Evolutionary conservation across 1,140 invertebrate genomes (phyloP).

Genomic region (Ostrea edulis): DNA sequence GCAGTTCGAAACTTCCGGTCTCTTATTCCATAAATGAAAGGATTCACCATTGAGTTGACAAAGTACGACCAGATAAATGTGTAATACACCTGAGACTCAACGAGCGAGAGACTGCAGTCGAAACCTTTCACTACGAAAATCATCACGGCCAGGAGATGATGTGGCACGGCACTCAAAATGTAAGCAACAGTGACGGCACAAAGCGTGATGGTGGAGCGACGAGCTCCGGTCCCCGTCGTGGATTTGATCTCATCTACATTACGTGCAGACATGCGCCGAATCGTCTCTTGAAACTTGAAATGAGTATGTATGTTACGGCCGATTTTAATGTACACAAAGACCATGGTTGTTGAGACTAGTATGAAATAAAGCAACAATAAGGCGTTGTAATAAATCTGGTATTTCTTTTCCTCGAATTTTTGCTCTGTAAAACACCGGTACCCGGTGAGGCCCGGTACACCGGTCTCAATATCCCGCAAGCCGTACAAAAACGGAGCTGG

Average conservation of each 20-base stretch:
- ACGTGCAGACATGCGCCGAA: slow-evolving; percentile 45
- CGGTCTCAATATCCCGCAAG: slow-evolving; percentile 44
- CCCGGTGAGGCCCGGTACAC: slow-evolving; percentile 55
- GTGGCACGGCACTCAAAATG: slow-evolving; percentile 53
- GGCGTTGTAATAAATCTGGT: slow-evolving; percentile 54
- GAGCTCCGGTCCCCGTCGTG: slow-evolving; percentile 24
- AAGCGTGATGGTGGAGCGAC: slow-evolving; percentile 50
- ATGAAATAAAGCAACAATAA: slow-evolving; percentile 60
- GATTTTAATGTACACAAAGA: slow-evolving; percentile 62
- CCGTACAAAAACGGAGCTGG: slow-evolving; percentile 55
- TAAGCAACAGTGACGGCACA: slow-evolving; percentile 54
- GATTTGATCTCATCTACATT: slow-evolving; percentile 40
- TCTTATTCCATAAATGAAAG: slow-evolving; percentile 56
- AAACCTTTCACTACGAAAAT: slow-evolving; percentile 56
- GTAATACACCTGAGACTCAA: slow-evolving; percentile 48
- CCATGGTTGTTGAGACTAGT: slow-evolving; percentile 47
- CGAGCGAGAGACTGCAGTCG: slow-evolving; percentile 49
- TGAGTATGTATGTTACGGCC: slow-evolving; percentile 57
- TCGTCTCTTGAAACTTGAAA: slow-evolving; percentile 48
- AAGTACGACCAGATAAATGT: slow-evolving; percentile 55
- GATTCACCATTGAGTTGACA: slow-evolving; percentile 51
- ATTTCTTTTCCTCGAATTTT: slow-evolving; percentile 51
- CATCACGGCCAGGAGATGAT: slow-evolving; percentile 50
- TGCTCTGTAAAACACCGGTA: slow-evolving; percentile 64
- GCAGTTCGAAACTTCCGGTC: slow-evolving; percentile 52